Conservation (phyloP, 2,113 vertebrate genomes). For the Butastur rufipennis region DNA sequence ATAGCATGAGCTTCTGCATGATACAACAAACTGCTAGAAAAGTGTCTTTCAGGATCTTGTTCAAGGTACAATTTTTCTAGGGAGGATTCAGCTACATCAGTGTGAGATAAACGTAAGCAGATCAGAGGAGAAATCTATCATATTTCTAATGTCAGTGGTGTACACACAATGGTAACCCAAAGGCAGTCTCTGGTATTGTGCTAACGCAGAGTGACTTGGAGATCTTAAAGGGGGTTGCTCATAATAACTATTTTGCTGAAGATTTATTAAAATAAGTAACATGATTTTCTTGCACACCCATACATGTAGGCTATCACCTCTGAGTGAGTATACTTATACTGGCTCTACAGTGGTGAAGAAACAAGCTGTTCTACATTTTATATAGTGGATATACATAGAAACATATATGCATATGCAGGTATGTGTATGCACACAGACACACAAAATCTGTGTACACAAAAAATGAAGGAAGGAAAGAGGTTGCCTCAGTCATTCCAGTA, state of each 20-base stretch:
- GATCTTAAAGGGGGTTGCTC: neutral
- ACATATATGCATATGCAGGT: neutral
- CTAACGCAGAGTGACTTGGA: neutral
- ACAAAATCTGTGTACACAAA: neutral
- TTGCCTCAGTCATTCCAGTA: neutral
- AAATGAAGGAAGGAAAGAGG: neutral
- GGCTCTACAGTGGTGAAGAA: neutral
- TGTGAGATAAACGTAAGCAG: neutral
- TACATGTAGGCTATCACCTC: neutral
- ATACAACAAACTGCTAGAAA: neutral
- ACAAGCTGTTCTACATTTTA: neutral
- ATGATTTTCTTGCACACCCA: neutral
- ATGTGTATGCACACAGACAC: neutral
- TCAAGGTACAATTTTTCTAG: neutral
- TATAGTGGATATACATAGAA: neutral
- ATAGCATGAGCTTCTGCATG: neutral
- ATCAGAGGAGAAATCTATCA: neutral
- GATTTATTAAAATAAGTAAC: neutral
- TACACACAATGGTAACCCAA: neutral
- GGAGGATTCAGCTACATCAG: neutral
- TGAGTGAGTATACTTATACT: neutral
- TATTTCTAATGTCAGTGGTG: neutral
- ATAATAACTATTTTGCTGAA: neutral
- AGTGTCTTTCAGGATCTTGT: neutral
- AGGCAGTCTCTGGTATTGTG: neutral